Base-by-base conservation (phyloP, 2,888 invertebrate species). In the Mantis religiosa region DNA sequence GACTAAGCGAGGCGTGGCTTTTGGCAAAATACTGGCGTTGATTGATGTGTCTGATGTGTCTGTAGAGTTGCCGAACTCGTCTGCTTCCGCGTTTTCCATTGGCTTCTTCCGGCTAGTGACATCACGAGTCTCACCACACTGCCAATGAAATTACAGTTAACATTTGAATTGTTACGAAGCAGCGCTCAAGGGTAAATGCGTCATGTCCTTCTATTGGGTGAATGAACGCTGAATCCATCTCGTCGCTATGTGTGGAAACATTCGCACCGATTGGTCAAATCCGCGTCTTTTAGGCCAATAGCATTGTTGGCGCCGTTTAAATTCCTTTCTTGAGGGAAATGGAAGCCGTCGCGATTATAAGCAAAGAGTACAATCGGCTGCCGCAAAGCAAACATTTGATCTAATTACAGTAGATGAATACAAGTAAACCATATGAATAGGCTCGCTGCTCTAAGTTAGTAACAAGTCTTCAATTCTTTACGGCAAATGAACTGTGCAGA, bases 21-120 rank as follows among this genome's bases (percentile, higher is more conserved):
- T 89, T 89, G 89, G 89, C 90, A 90, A 90, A 90, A 90, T 90
- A 90, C 89, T 90, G 90, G 90, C 90, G 90, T 90, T 90, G 90
- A 90, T 90, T 90, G 90, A 90, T 90, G 90, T 90, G 90, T 90
- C 90, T 90, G 90, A 89, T 89, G 90, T 89, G 90, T 90, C 90
- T 87, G 89, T 28, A 88, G 84, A 83, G 86, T 82, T 85, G 30
- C 90, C 89, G 83, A 89, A 89, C 88, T 85, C 34, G 84, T 85
- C 87, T 90, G 89, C 84, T 88, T 90, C 90, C 89, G 81, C 41
- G 82, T 88, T 87, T 89, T 84, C 90, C 89, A 91, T 91, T 91
- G 91, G 91, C 91, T 90, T 90, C 90, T 90, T 90, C 90, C 89
- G 89, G 89, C 89, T 88, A 88, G 89, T 91, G 91, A 91, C 91